Evolutionary conservation across 2,113 vertebrate genomes (phyloP).

Genomic region (Salminus brasiliensis): DNA sequence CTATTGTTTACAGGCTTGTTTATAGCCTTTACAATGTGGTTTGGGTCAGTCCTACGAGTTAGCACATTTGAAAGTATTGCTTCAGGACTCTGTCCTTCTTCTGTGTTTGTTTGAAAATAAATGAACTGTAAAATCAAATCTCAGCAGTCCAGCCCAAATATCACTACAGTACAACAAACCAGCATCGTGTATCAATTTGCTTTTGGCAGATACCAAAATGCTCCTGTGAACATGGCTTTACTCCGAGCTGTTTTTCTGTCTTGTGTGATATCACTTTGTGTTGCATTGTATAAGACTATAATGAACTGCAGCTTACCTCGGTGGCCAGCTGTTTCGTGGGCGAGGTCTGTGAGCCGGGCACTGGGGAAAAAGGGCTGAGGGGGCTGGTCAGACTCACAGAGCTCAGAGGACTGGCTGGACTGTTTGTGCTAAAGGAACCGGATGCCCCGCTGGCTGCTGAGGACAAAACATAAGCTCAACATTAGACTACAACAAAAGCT

Average conservation of each 20-base stretch:
- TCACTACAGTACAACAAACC: no score
- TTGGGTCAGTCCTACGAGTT: no score
- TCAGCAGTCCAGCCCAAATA: no score
- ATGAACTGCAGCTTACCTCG: constrained; percentile 83
- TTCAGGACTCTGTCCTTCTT: no score
- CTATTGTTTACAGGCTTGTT: no score
- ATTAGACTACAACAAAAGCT: not conserved
- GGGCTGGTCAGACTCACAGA: constrained; percentile 94
- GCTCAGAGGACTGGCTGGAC: constrained; percentile 94
- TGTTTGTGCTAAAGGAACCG: constrained; percentile 92
- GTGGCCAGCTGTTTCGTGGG: constrained; percentile 85
- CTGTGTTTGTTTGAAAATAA: no score
- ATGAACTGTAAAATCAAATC: no score
- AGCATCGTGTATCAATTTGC: no score
- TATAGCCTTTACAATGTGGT: no score
- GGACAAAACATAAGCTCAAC: constrained; percentile 21
- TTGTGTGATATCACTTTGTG: not conserved
- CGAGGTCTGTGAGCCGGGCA: constrained; percentile 88
- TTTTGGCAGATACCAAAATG: no score
- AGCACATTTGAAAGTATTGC: no score
- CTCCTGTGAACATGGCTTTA: not conserved
- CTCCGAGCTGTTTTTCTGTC: not conserved
- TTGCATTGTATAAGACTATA: no score
- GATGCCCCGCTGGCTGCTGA: constrained; percentile 81
- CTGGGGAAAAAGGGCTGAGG: constrained; percentile 91